Evolutionary conservation across 2,797 vertebrate genomes (phyloP), one percentile per base, ranked within the genome.

Genomic region (Gouania willdenowi): DNA sequence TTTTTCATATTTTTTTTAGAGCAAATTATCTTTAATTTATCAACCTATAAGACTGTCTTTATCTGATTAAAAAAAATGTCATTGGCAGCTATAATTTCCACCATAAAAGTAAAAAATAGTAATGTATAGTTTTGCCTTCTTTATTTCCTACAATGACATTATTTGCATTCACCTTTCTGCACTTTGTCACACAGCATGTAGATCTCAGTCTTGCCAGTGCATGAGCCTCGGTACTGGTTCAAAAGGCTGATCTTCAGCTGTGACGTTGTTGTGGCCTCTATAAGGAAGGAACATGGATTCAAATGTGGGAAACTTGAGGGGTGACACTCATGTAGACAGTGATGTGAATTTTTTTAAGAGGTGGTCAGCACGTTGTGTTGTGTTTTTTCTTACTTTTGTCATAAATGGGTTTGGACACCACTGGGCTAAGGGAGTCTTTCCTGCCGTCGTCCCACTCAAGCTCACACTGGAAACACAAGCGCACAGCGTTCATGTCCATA

Each of bases 161-260:
- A n/a, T n/a, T n/a, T 17, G 17, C 2, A 11, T 31, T 73, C 57
- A 93, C 93, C 93, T 92, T 97, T 96, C 75, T 97, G 93, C 26
- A 98, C 94, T 79, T 97, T 96, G 87, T 97, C 94, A 0, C 94
- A 95, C 2, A 98, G 71, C 82, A 98, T 88, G 71, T 92, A 96
- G 25, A 98, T 72, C 77, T 97, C 93, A 0, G 93, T 93, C 1
- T 92, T 92, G 0, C 94, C 93, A 0, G 66, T 77, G 55, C 93
- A 93, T 0, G 88, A 69, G 0, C 94, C 94, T 1, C 70, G 83
- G 50, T 86, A 81, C 43, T 87, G 79, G 64, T 97, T 97, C 67
- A 97, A 83, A 12, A 88, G 77, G 68, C 81, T 92, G 42, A 97
- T 96, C 69, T 92, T 92, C 46, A 95, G 82, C 73, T 95, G 93